A percentile compares a stretch with the other conserved stretches of the same genome.
These are phyloP conservation scores for Hydropsyche betteni DNA, from an alignment of 2,888 invertebrate genomes.

Conservation along the genomic window DNA sequence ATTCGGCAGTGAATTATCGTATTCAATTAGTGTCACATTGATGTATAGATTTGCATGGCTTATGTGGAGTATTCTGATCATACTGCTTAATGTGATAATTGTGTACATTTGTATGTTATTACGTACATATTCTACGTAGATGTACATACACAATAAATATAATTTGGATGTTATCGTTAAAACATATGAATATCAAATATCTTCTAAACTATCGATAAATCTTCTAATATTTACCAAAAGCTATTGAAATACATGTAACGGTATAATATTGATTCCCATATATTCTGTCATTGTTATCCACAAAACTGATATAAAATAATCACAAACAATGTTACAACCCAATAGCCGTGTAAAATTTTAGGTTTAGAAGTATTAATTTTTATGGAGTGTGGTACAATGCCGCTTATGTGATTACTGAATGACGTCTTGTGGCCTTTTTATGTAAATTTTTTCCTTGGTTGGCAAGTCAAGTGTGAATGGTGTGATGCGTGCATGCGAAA, in stretches of 20 bases:
- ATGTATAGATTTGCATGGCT: slow-evolving; percentile 34
- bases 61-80: slow-evolving; percentile 39
- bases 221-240: background rate
- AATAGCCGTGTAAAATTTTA: no score
- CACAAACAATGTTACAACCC: background rate
- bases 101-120: background rate
- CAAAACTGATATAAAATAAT: background rate
- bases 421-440: slow-evolving; percentile 51
- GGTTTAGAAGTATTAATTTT: background rate
- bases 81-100: slow-evolving; percentile 45
- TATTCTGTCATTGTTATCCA: no score
- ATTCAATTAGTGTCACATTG: slow-evolving; percentile 2
- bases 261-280: background rate
- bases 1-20: background rate
- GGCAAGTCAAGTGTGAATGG: slow-evolving; percentile 24
- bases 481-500: background rate
- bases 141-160: background rate
- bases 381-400: slow-evolving; percentile 30
- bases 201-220: background rate
- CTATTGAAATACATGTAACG: background rate
- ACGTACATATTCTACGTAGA: background rate
- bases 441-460: slow-evolving; percentile 37
- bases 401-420: slow-evolving; percentile 50
- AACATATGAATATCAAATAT: slow-evolving; percentile 1
- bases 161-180: slow-evolving; percentile 23